phyloP scores from a whole-genome alignment of 2,113 vertebrate genomes.

The Mobula birostris region DNA sequence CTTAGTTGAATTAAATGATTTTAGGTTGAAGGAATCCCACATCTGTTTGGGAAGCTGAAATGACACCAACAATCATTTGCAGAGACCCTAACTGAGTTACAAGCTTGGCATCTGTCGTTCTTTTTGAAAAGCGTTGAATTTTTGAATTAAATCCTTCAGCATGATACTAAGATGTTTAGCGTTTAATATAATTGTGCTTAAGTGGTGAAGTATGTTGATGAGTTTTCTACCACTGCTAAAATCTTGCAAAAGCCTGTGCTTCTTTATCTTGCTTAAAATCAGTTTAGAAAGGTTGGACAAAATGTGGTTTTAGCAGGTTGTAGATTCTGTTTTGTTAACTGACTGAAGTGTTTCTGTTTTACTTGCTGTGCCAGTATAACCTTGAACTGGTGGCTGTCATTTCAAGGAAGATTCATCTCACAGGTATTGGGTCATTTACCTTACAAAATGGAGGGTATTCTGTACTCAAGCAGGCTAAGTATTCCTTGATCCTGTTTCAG shows the following conservation, averaged over 20 bases:
- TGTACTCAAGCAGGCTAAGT: not conserved
- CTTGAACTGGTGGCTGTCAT: not conserved
- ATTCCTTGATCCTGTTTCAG: not conserved
- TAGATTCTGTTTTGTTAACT: not conserved
- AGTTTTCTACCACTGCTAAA: not conserved
- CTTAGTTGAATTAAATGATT: not conserved
- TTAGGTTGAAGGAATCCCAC: not conserved
- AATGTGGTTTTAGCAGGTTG: not conserved
- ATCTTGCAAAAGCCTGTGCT: not conserved
- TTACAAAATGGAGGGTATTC: conserved; percentile 2
- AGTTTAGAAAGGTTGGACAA: not conserved
- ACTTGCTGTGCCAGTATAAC: not conserved
- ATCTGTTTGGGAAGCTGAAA: not conserved
- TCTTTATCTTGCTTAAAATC: not conserved
- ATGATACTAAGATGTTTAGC: not conserved
- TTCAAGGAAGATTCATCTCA: not conserved
- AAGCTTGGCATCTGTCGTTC: not conserved
- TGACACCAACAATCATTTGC: not conserved
- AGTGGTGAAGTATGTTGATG: not conserved
- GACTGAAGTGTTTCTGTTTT: not conserved
- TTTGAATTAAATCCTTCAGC: conserved; percentile 3
- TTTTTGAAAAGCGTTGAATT: not conserved
- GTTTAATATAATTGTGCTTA: not conserved
- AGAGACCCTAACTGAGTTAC: too few relatives aligned
- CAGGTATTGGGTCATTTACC: not conserved